Base-by-base conservation (phyloP, 2,797 vertebrate genomes). In the Etheostoma nigrum region DNA sequence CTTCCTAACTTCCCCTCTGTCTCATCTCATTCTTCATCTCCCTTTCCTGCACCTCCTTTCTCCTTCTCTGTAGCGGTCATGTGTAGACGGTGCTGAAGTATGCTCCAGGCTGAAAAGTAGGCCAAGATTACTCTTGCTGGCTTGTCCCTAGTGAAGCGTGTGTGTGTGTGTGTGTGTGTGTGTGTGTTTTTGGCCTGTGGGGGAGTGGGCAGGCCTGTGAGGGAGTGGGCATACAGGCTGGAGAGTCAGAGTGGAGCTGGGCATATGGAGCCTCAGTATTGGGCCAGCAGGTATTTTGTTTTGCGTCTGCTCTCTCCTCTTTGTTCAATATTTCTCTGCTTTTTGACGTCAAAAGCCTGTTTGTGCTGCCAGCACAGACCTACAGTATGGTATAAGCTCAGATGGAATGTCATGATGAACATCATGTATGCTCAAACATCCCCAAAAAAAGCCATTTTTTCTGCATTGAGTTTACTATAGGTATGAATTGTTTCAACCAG, bases 71-170 rank as follows among this genome's bases (percentile, higher is more conserved):
- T 81, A 80, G 77, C 27, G 21, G 73, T 27, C 53, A 78, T 76
- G 77, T 82, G 88, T 88, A 88, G 88, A 91, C 66, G 67, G 63
- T 86, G 79, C 77, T 83, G 79, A 83, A 77, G 78, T 87, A 70
- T 33, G 92, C 94, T 93, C 79, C 84, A 72, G 92, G 94, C 92
- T 89, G 89, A 89, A 93, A 95, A 94, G 89, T 94, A 94, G 95
- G 93, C 93, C 95, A 95, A 90, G 91, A 94, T 95, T 93, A 92
- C 94, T 94, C 92, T 94, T 94, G 93, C 94, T 93, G 92, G 91
- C 94, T 95, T 94, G 94, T 95, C 91, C 94, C 91, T 91, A 94
- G 90, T 95, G 93, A 95, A 94, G 93, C 93, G 84, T 95, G 92
- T 87, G 74, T 78, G 66, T 74, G 62, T 80, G 54, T 78, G 57